Conservation (phyloP, 2,113 vertebrate genomes). For the Nematolebias whitei region DNA sequence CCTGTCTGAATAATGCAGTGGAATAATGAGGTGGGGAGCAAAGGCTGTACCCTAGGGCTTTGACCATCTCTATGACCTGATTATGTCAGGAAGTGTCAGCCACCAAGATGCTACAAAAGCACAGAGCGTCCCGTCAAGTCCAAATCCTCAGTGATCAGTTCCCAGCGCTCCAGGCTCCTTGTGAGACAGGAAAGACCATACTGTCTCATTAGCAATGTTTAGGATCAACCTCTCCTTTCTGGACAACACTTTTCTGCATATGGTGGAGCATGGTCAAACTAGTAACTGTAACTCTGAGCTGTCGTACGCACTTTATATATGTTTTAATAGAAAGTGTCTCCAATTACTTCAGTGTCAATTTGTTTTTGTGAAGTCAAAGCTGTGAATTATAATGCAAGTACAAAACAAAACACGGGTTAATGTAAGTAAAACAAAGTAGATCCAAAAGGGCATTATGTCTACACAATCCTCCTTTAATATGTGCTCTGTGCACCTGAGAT, state of each 20-base stretch:
- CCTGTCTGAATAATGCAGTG: slow-evolving; percentile 83
- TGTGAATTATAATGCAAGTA: slow-evolving; percentile 59
- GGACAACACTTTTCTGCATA: slow-evolving; percentile 26
- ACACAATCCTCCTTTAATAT: slow-evolving; percentile 94
- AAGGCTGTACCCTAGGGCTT: slow-evolving; percentile 85
- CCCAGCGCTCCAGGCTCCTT: slow-evolving; percentile 80
- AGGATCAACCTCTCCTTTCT: slow-evolving; percentile 78
- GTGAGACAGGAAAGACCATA: slow-evolving; percentile 80
- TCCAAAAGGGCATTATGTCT: slow-evolving; percentile 88
- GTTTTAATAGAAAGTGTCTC: neutral
- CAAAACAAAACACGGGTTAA: slow-evolving; percentile 89
- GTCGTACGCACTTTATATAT: slow-evolving; percentile 4
- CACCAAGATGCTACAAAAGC: slow-evolving; percentile 86
- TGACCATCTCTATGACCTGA: slow-evolving; percentile 89
- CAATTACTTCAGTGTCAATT: neutral
- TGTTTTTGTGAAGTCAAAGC: slow-evolving; percentile 33
- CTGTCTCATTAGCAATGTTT: slow-evolving; percentile 86
- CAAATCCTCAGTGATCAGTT: slow-evolving; percentile 82
- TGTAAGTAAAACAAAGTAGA: slow-evolving; percentile 89
- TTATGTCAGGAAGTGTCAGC: slow-evolving; percentile 88
- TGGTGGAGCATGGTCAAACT: neutral
- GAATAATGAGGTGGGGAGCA: slow-evolving; percentile 86
- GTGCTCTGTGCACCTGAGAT: slow-evolving; percentile 94
- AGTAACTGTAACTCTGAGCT: slow-evolving; percentile 9
- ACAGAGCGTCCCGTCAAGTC: slow-evolving; percentile 85